Evolutionary conservation across 2,888 invertebrate species (phyloP).

Genomic region (Calameuta pallipes): DNA sequence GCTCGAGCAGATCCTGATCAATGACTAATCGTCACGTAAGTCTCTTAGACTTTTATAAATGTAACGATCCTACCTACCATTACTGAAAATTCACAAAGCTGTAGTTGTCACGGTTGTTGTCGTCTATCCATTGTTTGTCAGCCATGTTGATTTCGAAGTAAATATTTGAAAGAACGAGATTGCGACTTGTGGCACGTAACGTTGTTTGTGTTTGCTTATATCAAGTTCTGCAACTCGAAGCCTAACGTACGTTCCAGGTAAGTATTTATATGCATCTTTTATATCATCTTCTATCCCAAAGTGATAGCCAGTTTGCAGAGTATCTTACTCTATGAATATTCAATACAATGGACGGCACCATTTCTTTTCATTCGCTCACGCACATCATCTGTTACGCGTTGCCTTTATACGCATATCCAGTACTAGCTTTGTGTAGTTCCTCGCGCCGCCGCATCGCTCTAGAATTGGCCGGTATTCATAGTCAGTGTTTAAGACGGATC

Average conservation of each 20-base stretch:
- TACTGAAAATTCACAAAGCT: no score
- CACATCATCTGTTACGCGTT: no score
- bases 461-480: no score
- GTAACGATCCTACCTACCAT: not conserved
- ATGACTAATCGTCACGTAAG: constrained; percentile 1
- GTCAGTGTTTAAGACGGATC: no score
- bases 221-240: not conserved
- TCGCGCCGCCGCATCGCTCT: no score
- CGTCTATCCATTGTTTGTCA: not conserved
- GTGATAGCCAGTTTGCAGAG: not conserved
- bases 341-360: no score
- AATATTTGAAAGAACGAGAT: constrained; percentile 2
- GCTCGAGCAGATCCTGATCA: constrained; percentile 3
- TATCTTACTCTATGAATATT: not conserved
- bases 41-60: not conserved
- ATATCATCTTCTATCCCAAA: not conserved
- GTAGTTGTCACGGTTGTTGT: not conserved
- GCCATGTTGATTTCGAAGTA: not conserved
- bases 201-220: not conserved
- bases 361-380: no score
- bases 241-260: not conserved
- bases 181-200: constrained; percentile 5
- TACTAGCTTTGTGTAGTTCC: no score
- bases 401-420: no score
- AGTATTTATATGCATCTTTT: not conserved